phyloP scores from a whole-genome alignment of 2,888 invertebrate species.

The Limnephilus auricula region DNA sequence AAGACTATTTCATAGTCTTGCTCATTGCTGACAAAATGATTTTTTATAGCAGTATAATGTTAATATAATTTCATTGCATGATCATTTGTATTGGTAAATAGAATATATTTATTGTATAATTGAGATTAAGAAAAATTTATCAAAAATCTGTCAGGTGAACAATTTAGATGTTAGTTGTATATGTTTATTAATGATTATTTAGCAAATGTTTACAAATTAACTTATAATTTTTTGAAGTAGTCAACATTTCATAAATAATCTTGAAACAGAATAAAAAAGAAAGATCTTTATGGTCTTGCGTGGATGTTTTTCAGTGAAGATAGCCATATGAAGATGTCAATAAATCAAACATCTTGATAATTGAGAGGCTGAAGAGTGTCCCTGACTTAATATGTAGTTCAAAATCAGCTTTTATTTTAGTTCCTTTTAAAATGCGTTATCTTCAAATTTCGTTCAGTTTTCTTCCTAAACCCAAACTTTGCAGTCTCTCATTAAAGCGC shows the following conservation, averaged over 20 bases:
- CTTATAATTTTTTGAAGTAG: background rate
- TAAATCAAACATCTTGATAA: background rate
- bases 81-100: too few relatives aligned
- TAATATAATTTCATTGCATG: too few relatives aligned
- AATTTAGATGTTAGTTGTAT: too few relatives aligned
- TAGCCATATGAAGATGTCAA: background rate
- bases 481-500: background rate
- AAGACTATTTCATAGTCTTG: background rate
- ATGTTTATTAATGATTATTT: background rate
- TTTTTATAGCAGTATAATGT: too few relatives aligned
- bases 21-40: background rate
- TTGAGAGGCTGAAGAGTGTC: background rate
- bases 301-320: background rate
- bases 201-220: background rate
- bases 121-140: background rate
- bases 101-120: background rate
- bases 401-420: background rate
- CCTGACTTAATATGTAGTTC: too few relatives aligned
- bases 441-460: background rate
- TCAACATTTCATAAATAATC: background rate
- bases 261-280: background rate
- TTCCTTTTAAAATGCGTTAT: background rate
- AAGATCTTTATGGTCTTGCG: background rate
- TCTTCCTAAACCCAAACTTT: background rate
- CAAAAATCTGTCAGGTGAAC: too few relatives aligned